Evolutionary conservation across 2,888 invertebrate species (phyloP).

Genomic region (Epistrophella euchroma): DNA sequence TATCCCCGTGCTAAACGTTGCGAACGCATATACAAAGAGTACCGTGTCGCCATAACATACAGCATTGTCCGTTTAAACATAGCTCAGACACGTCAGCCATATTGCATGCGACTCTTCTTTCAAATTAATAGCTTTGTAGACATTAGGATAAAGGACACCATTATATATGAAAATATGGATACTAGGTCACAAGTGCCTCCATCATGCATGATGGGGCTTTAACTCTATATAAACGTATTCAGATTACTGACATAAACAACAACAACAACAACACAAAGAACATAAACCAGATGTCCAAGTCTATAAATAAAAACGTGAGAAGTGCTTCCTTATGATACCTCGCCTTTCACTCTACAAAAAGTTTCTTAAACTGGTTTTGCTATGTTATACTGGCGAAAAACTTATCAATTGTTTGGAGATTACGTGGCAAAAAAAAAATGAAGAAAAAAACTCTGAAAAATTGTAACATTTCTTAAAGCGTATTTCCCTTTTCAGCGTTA

Average conservation of each 20-base stretch:
- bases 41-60: background rate
- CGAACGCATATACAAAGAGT: background rate
- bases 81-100: constrained; percentile 24
- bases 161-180: background rate
- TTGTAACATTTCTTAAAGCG: constrained; percentile 27
- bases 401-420: constrained; percentile 69
- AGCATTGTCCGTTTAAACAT: background rate
- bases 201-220: constrained; percentile 3
- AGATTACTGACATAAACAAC: constrained; percentile 19
- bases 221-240: background rate
- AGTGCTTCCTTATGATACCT: constrained; percentile 46
- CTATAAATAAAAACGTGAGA: constrained; percentile 63
- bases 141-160: constrained; percentile 31
- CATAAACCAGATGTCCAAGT: constrained; percentile 60
- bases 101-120: constrained; percentile 16
- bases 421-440: constrained; percentile 32
- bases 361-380: background rate
- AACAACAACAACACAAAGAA: constrained; percentile 7
- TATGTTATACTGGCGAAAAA: constrained; percentile 39
- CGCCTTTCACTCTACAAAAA: background rate
- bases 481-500: constrained; percentile 2
- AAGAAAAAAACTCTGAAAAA: constrained; percentile 33
- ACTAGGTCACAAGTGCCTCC: constrained; percentile 21
- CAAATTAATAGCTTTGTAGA: constrained; percentile 53
- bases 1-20: background rate